phyloP scores from a whole-genome alignment of 2,113 vertebrate species.

The Tautogolabrus adspersus region DNA sequence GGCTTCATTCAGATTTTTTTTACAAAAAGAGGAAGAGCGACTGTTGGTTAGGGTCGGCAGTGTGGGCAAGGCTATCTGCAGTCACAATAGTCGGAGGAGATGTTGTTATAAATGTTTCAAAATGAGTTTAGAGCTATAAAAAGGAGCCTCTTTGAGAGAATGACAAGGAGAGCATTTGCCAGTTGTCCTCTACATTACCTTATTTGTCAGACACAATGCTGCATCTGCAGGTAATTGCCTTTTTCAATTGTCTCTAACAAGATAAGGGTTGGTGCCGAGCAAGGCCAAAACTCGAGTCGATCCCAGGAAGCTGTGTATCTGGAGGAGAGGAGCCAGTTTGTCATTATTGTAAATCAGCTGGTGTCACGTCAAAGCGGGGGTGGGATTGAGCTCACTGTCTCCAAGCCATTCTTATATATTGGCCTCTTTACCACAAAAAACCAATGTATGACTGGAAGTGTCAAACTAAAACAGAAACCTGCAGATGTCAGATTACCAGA shows the following conservation, averaged over 20 bases:
- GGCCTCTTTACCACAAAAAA: background rate
- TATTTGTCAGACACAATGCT: slow-evolving; percentile 52
- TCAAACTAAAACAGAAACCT: slow-evolving; percentile 25
- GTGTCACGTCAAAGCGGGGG: slow-evolving; percentile 26
- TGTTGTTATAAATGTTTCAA: slow-evolving; percentile 59
- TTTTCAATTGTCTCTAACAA: slow-evolving; percentile 74
- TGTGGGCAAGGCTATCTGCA: slow-evolving; percentile 33
- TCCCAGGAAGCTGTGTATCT: slow-evolving; percentile 41
- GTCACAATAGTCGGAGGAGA: slow-evolving; percentile 28
- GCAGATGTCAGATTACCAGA: background rate
- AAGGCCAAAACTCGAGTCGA: slow-evolving; percentile 47
- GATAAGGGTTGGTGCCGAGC: slow-evolving; percentile 52
- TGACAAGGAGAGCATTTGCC: slow-evolving; percentile 19
- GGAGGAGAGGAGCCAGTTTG: slow-evolving; percentile 39
- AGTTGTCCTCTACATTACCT: slow-evolving; percentile 46
- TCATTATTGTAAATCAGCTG: slow-evolving; percentile 64
- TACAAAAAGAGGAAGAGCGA: slow-evolving; percentile 12
- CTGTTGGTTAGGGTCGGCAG: slow-evolving; percentile 33
- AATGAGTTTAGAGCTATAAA: slow-evolving; percentile 6
- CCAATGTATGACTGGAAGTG: background rate
- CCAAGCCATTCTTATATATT: slow-evolving; percentile 12
- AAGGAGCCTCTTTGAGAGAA: slow-evolving; percentile 11
- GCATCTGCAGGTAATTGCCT: slow-evolving; percentile 72
- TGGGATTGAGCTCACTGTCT: slow-evolving; percentile 19
- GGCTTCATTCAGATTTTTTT: slow-evolving; percentile 8